Base-by-base conservation (phyloP, 2,113 vertebrate genomes). In the Cololabis saira region DNA sequence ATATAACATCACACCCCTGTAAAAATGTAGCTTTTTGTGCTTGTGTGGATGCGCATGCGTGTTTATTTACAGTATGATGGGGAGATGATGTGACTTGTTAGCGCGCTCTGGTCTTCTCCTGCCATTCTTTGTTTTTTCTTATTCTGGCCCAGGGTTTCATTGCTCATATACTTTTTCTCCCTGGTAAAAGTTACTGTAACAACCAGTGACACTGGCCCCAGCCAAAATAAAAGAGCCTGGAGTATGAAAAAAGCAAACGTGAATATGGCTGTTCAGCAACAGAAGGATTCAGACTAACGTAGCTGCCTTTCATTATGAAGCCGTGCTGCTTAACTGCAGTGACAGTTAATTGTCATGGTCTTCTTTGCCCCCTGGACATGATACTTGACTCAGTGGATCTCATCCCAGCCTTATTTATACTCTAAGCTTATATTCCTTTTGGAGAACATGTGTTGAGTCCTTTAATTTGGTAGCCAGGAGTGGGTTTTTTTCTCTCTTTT, bases 81-180 rank as follows among this genome's bases (percentile, higher is more conserved):
- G 57, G 61, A 76, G 65, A 70, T 13, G 2, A 73, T 67, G 71
- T 76, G 61, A 76, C 60, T 55, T 81, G 74, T 84, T 67, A 64
- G 83, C 81, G 82, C 86, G 83, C 75, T 80, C 21, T 72, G 76
- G 37, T 67, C 71, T 59, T 19, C 6, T 41, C 63, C n/a, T 12
- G 19, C 51, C 27, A 55, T 33, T 49, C 18, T 17, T 64, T 53
- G 5, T 70, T 55, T 64, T 48, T 58, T 9, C 3, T 68, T 55
- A 2, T 56, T 66, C 49, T 58, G 63, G 70, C 42, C 73, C 74
- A 24, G 22, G 44, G 10, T 57, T 59, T 59, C 30, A 48, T 9
- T 37, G 33, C 33, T 37, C 33, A 37, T 37, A 52, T 61, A 2
- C n/a, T 67, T 62, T 33, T 15, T 60, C 55, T 69, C 54, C 54